Evolutionary conservation across 92 coral and sea anemone species (phyloP), one percentile per base, ranked within the genome.

Genomic region (Montipora capitata): DNA sequence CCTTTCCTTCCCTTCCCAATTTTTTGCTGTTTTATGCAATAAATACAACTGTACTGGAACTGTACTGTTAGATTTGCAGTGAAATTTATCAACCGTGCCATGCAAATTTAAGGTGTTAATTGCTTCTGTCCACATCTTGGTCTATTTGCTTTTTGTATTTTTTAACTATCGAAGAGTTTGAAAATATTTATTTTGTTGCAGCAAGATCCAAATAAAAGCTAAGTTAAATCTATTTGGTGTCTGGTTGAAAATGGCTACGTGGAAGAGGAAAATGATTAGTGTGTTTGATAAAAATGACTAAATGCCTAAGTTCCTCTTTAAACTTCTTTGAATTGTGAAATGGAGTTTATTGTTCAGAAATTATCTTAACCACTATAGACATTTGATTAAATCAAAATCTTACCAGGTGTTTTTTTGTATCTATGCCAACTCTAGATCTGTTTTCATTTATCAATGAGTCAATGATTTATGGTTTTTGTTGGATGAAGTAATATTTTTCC

Each of bases 91-190:
- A 10, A 73, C 39, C 51, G 41, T 48, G 58, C 57, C 40, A 44
- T 72, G 48, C 58, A 45, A 69, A 20, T 73, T 38, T 11, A 49
- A 73, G 77, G 57, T 73, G 20, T 73, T 73, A 73, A 73, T 44
- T 18, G 7, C 15, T 3, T n/a, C 20, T 16, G 68, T 52, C 18
- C 27, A 45, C 41, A 56, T 13, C 48, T 17, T 12, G 56, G 35
- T 17, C 15, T 48, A 56, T 73, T 45, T 73, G 77, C 51, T 45
- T 73, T 67, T 16, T 1, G 7, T 18, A 45, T 45, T 73, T 16
- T 73, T 45, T 8, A 4, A 18, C 4, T 13, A 6, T 45, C 3
- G 40, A 45, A 44, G 17, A 45, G 12, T 11, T 49, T 73, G 42
- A 45, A 48, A 27, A 27, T 27, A 27, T 27, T 27, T 27, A 27